phyloP scores from a whole-genome alignment of 2,113 vertebrate genomes.

The Lepisosteus osseus region DNA sequence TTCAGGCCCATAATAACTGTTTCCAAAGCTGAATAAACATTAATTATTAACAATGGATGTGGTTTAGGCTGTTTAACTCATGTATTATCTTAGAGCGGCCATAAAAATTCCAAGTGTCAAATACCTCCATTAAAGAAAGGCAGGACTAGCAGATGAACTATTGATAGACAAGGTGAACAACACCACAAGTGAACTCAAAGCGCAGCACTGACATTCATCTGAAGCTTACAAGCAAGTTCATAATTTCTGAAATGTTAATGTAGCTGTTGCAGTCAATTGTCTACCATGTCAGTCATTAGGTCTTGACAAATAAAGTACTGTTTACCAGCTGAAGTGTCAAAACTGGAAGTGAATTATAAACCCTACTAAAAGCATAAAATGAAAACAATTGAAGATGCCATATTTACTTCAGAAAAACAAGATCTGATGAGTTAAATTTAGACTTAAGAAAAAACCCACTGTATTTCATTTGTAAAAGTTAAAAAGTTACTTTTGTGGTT shows the following conservation, averaged over 20 bases:
- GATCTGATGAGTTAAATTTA: background rate
- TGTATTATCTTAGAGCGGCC: background rate
- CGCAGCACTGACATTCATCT: background rate
- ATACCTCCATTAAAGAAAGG: conserved; percentile 7
- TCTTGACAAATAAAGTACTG: conserved; percentile 3
- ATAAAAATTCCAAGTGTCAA: background rate
- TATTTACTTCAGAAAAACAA: background rate
- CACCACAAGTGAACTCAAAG: conserved; percentile 9
- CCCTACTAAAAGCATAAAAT: background rate
- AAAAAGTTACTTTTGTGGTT: background rate
- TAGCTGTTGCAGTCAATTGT: conserved; percentile 7
- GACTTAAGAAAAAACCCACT: too few species aligned
- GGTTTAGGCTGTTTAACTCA: background rate
- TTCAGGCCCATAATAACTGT: conserved; percentile 8
- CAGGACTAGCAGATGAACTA: background rate
- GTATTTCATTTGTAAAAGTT: background rate
- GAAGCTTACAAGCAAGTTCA: too few species aligned
- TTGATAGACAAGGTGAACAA: conserved; percentile 6
- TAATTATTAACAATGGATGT: conserved; percentile 10
- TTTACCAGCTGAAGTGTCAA: background rate
- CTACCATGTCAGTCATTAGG: background rate
- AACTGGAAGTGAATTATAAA: conserved; percentile 1
- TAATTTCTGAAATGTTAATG: conserved; percentile 4
- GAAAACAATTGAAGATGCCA: conserved; percentile 2
- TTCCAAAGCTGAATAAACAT: conserved; percentile 12